Conservation (phyloP, 2,113 vertebrate genomes). For the Macrotus californicus region DNA sequence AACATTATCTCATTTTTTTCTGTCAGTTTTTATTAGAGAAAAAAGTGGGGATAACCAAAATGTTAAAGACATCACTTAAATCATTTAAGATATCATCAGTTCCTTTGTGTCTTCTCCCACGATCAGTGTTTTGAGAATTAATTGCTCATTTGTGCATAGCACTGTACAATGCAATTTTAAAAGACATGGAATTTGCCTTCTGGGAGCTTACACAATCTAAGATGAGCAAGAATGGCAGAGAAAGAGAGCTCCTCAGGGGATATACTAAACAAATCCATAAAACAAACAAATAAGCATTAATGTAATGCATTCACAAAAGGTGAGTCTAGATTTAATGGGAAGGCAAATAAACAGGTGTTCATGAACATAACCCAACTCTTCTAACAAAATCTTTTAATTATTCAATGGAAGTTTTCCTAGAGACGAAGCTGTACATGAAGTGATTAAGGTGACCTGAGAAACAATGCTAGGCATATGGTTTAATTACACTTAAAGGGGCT, state of each 20-base stretch:
- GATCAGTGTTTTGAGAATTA: constrained; percentile 62
- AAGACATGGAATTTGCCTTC: constrained; percentile 57
- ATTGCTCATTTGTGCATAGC: constrained; percentile 54
- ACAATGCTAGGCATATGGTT: neutral
- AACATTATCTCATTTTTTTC: constrained; percentile 51
- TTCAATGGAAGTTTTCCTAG: neutral
- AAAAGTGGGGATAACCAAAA: constrained; percentile 28
- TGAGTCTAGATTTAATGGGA: neutral
- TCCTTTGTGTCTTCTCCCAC: constrained; percentile 43
- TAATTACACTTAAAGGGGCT: constrained; percentile 26
- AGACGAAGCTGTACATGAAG: neutral
- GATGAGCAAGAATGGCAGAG: constrained; percentile 22
- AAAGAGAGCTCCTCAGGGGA: constrained; percentile 8
- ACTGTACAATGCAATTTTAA: constrained; percentile 56
- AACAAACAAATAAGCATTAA: constrained; percentile 33
- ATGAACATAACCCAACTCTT: neutral
- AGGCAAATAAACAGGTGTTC: constrained; percentile 9
- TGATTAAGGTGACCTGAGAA: constrained; percentile 29
- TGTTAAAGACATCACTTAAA: constrained; percentile 64
- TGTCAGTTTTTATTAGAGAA: constrained; percentile 56
- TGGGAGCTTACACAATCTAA: constrained; percentile 45
- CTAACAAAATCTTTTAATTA: constrained; percentile 20
- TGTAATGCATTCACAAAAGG: constrained; percentile 26
- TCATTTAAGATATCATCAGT: constrained; percentile 52
- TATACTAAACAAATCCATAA: constrained; percentile 8